Evolutionary conservation across 53 echinoderm and acorn worm species (phyloP).

Genomic region (Zoroaster sp.): DNA sequence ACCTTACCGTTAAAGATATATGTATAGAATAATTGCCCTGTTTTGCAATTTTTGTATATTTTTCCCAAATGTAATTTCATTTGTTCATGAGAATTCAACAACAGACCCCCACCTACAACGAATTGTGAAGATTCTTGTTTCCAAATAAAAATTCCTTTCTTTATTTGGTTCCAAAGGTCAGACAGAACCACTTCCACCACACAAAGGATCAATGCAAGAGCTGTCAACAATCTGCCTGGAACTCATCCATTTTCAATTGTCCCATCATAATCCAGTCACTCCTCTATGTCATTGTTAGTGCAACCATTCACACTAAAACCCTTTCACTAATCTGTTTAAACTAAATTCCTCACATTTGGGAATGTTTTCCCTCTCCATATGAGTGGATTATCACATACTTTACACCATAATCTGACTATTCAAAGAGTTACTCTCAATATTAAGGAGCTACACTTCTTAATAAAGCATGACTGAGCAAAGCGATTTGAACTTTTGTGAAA

Average conservation of each 20-base stretch:
- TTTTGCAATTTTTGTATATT: too few relatives aligned
- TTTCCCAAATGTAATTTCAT: too few relatives aligned
- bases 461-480: neutral
- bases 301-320: too few relatives aligned
- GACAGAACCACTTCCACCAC: neutral
- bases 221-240: neutral
- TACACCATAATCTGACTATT: neutral
- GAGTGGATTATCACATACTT: neutral
- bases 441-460: neutral
- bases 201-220: neutral
- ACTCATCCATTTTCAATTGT: neutral
- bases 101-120: too few relatives aligned
- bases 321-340: slow-evolving; percentile 6
- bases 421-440: neutral
- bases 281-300: neutral
- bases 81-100: too few relatives aligned
- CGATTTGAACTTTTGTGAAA: too few relatives aligned
- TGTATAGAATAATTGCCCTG: too few relatives aligned
- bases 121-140: too few relatives aligned
- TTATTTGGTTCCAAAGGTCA: neutral
- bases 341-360: neutral
- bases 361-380: neutral
- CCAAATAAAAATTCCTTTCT: too few relatives aligned
- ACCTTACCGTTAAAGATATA: too few relatives aligned
- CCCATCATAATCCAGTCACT: neutral